These are phyloP conservation scores for Guaruba guarouba DNA, from an alignment of 2,113 vertebrate species.

Conservation along the genomic window DNA sequence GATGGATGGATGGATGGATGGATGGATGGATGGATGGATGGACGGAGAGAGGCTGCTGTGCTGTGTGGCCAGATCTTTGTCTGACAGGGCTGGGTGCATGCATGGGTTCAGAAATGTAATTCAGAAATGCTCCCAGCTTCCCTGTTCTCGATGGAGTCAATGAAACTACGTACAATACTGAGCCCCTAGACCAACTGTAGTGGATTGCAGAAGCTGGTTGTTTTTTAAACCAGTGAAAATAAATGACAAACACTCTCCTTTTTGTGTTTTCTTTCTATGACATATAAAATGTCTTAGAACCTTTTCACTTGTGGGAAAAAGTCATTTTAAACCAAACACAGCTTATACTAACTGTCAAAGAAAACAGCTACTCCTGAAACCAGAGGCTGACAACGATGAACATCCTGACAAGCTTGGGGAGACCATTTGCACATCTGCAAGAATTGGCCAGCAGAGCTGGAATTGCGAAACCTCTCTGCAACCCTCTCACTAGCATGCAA, in stretches of 20 bases:
- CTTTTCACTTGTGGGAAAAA: background rate
- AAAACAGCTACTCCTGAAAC: background rate
- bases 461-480: background rate
- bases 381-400: fast-evolving
- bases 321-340: background rate
- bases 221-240: background rate
- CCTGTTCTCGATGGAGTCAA: fast-evolving
- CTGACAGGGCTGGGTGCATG: fast-evolving
- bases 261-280: background rate
- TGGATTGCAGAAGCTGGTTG: background rate
- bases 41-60: background rate
- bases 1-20: background rate
- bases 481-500: fast-evolving
- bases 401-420: background rate
- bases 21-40: background rate
- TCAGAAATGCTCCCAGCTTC: background rate
- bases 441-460: background rate
- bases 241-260: background rate
- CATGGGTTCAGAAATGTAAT: background rate
- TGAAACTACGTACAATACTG: fast-evolving
- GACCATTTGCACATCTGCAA: background rate
- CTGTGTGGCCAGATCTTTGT: background rate
- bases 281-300: background rate
- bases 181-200: background rate
- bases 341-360: background rate